Evolutionary conservation across 2,797 vertebrate species (phyloP).

Genomic region (Adelosebastes latens): DNA sequence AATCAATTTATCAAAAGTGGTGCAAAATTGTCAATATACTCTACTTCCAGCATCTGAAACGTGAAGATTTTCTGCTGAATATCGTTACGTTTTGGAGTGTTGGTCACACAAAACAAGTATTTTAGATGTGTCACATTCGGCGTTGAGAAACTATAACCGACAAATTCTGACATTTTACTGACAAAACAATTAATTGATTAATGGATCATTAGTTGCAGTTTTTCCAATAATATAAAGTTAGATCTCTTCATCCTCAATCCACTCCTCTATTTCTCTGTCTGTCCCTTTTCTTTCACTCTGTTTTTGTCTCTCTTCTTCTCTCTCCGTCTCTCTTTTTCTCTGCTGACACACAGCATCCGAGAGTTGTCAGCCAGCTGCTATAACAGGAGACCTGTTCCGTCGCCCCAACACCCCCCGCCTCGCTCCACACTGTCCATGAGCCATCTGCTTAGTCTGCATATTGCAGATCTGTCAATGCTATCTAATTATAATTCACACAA

Average conservation of each 20-base stretch:
- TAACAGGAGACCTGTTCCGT: conserved; percentile 49
- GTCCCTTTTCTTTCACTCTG: background rate
- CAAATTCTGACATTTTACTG: background rate
- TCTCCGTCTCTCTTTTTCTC: background rate
- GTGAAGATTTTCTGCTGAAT: background rate
- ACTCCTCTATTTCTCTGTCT: background rate
- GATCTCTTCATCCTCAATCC: background rate
- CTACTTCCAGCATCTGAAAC: background rate
- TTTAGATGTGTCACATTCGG: background rate
- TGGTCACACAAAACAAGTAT: background rate
- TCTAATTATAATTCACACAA: conserved; percentile 69
- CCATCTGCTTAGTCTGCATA: conserved; percentile 75
- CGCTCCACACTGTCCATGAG: conserved; percentile 45
- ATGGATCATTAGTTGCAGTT: background rate
- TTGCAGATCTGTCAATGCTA: conserved; percentile 71
- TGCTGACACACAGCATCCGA: conserved; percentile 50
- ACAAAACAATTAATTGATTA: background rate
- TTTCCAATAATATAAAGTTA: background rate
- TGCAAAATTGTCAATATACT: background rate
- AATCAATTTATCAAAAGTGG: too few relatives aligned
- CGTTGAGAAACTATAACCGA: background rate
- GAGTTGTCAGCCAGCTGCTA: conserved; percentile 62
- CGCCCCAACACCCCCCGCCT: conserved; percentile 19
- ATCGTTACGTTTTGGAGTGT: background rate
- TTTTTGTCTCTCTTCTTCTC: background rate